phyloP scores from a whole-genome alignment of 2,797 vertebrate species.

The Peromyscus aztecus region DNA sequence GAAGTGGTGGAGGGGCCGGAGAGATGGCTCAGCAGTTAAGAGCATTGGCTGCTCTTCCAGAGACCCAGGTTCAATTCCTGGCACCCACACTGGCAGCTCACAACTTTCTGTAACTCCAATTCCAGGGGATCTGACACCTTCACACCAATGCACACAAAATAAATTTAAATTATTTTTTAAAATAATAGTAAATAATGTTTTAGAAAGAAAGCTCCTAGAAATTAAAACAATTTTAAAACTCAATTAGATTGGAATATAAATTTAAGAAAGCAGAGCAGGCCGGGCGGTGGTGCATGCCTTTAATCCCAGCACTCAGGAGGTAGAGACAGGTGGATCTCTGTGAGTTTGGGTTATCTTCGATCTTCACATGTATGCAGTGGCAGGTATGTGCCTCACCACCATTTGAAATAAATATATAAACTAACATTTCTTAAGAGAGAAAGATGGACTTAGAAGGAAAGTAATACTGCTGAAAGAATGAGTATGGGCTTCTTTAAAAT shows the following conservation, averaged over 20 bases:
- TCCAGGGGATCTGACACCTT: no score
- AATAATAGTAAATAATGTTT: not conserved
- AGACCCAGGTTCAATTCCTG: no score
- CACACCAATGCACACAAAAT: no score
- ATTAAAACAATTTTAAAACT: conserved; percentile 50
- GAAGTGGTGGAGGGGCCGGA: no score
- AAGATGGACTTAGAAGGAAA: not conserved
- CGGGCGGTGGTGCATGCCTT: not conserved
- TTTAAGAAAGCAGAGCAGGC: not conserved
- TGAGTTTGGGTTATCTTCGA: not conserved
- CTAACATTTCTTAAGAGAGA: not conserved
- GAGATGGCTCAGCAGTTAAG: no score
- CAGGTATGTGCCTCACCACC: not conserved
- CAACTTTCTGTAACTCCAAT: no score
- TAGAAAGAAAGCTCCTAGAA: not conserved
- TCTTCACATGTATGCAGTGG: no score
- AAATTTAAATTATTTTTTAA: no score
- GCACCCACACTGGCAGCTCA: no score
- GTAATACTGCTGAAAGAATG: not conserved
- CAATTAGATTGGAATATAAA: not conserved
- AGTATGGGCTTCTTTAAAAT: not conserved
- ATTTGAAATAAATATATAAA: not conserved
- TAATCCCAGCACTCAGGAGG: not conserved
- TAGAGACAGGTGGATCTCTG: not conserved
- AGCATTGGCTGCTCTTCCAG: no score